Evolutionary conservation across 2,113 vertebrate genomes (phyloP).

Genomic region (Saguinus midas): DNA sequence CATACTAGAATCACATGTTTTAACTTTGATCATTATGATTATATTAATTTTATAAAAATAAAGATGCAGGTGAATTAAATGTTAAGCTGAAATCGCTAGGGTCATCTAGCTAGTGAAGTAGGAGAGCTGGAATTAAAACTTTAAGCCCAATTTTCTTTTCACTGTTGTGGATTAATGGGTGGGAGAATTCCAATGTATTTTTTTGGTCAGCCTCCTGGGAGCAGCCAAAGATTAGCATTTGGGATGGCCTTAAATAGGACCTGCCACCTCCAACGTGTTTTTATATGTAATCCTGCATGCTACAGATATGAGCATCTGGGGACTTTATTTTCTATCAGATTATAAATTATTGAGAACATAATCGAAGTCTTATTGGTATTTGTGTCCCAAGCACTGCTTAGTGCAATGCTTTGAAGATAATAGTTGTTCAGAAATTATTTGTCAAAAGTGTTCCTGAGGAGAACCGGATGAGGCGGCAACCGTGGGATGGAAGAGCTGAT

Average conservation of each 20-base stretch:
- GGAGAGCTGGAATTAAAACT: neutral
- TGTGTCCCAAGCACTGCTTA: neutral
- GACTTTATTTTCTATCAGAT: neutral
- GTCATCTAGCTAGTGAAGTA: neutral
- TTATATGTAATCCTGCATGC: neutral
- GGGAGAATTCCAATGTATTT: neutral
- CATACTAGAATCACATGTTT: neutral
- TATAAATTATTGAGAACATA: neutral
- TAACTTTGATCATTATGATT: neutral
- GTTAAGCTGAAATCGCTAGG: neutral
- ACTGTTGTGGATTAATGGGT: neutral
- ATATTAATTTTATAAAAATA: neutral
- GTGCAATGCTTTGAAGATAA: neutral
- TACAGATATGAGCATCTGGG: neutral
- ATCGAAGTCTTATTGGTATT: neutral
- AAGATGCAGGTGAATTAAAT: neutral
- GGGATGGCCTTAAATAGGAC: neutral
- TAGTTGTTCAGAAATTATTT: neutral
- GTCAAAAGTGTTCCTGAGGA: neutral
- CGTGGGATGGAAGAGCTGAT: conserved; percentile 99
- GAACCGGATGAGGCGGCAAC: conserved; percentile 86
- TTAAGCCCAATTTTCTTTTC: neutral
- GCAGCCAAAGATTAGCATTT: neutral
- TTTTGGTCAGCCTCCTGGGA: neutral
- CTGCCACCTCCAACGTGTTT: neutral